Evolutionary conservation across 64 coral and sea anemone species (phyloP).

Genomic region (Orbicella faveolata): DNA sequence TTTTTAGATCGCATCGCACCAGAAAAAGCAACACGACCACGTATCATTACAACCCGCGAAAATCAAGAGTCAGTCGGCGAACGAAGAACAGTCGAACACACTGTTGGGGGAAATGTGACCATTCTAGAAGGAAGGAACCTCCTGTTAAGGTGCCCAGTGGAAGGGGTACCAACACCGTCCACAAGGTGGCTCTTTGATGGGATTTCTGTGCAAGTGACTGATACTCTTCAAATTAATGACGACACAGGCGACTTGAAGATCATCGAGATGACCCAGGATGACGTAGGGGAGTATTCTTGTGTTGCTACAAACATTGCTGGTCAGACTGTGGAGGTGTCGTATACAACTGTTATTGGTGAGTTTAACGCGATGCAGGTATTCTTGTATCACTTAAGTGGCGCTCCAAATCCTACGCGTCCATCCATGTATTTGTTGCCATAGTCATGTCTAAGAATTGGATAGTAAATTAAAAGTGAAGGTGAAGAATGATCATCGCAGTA

Average conservation of each 20-base stretch:
- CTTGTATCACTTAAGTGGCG: neutral
- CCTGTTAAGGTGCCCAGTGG: conserved; percentile 57
- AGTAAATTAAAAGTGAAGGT: no score
- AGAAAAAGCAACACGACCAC: conserved; percentile 1
- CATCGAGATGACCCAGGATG: conserved; percentile 72
- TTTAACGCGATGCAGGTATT: neutral
- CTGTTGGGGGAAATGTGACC: conserved; percentile 72
- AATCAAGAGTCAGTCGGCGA: neutral
- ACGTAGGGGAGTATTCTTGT: conserved; percentile 57
- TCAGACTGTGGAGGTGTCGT: conserved; percentile 43
- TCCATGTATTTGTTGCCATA: no score
- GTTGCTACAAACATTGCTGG: conserved; percentile 76
- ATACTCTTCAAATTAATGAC: conserved; percentile 59
- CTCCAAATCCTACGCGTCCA: neutral
- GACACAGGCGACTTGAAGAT: conserved; percentile 52
- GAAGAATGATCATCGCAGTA: no score
- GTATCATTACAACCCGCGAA: conserved; percentile 44
- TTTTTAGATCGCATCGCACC: conserved; percentile 22
- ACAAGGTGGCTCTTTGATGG: conserved; percentile 70
- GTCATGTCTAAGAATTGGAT: no score
- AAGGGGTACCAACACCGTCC: conserved; percentile 61
- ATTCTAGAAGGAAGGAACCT: conserved; percentile 83
- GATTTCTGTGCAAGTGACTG: conserved; percentile 32
- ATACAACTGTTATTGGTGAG: conserved; percentile 71
- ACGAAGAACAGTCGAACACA: conserved; percentile 36